Percentiles rank a stretch among this genome's conserved stretches.
Conservation (phyloP, 2,888 invertebrate species). For the Penaeus monodon region DNA sequence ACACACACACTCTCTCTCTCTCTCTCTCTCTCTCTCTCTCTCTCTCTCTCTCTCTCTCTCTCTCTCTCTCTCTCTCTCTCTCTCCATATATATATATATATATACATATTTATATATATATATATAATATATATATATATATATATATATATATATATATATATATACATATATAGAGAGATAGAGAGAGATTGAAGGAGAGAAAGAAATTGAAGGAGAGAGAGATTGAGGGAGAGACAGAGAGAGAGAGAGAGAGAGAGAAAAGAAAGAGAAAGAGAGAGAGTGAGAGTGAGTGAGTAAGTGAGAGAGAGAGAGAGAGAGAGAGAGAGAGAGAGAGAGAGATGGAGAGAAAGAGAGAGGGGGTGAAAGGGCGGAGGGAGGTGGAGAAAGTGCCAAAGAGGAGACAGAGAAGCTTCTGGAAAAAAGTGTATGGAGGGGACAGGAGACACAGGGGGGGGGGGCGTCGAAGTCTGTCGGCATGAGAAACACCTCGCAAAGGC, state of each 20-base stretch:
- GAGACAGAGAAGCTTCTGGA: slow-evolving; percentile 2
- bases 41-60: neutral
- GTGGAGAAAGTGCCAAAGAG: neutral
- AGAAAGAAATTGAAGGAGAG: no score
- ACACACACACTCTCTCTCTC: no score
- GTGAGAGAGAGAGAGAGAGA: slow-evolving; percentile 11
- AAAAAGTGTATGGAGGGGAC: neutral
- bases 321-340: no score
- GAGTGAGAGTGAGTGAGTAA: no score
- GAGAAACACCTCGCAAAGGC: no score
- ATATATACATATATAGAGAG: neutral
- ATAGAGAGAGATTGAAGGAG: slow-evolving; percentile 8
- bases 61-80: neutral
- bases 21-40: neutral
- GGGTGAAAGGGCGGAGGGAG: no score
- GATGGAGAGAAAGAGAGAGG: no score
- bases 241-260: no score
- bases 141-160: no score
- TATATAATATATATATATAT: no score
- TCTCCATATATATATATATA: neutral
- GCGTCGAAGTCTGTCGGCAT: neutral
- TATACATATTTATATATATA: no score
- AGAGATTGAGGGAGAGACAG: neutral
- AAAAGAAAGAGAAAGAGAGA: no score
- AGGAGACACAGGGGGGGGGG: neutral